Base-by-base conservation (phyloP, 2,113 vertebrate species). In the Pedionomus torquatus region DNA sequence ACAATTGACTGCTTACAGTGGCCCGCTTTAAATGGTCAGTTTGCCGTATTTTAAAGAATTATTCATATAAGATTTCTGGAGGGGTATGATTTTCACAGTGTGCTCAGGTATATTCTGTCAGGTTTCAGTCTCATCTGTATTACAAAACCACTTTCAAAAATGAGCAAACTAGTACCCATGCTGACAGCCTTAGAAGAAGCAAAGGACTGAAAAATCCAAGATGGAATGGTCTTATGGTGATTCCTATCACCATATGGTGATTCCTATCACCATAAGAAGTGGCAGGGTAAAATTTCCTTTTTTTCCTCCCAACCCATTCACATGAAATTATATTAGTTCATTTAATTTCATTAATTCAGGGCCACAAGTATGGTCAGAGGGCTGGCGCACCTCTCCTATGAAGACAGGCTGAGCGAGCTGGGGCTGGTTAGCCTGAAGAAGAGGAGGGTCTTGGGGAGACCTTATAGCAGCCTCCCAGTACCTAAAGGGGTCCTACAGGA, bases 1-100 rank as follows among this genome's bases (percentile, higher is more conserved):
- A 30, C 4, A 0, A 33, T 25, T 23, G 39, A 15, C 66, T 75
- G 65, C 21, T 64, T 43, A 68, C 3, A 2, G 78, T 0, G 0
- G 3, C 18, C 31, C 44, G 35, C 25, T 0, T 37, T 46, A 77
- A 84, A 84, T 7, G 9, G 28, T 28, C 2, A 0, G 1, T 3
- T 64, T 49, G 44, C 13, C 0, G 0, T 5, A 19, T 44, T 51
- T 55, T 43, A 51, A 37, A 64, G 25, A 78, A 82, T 43, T 51
- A 26, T 17, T 25, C 61, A 64, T 14, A 19, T 25, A 60, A 71
- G 30, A n/a, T 17, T 58, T 77, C 54, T 63, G 43, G 13, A 74
- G 46, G n/a, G 37, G 17, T 7, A 24, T 37, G 33, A 52, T 30
- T 84, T 78, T 66, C 43, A 71, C n/a, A 41, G 13, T 6, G 10